These are phyloP conservation scores for Melanogrammus aeglefinus DNA, from an alignment of 2,797 vertebrate genomes.

Conservation along the genomic window DNA sequence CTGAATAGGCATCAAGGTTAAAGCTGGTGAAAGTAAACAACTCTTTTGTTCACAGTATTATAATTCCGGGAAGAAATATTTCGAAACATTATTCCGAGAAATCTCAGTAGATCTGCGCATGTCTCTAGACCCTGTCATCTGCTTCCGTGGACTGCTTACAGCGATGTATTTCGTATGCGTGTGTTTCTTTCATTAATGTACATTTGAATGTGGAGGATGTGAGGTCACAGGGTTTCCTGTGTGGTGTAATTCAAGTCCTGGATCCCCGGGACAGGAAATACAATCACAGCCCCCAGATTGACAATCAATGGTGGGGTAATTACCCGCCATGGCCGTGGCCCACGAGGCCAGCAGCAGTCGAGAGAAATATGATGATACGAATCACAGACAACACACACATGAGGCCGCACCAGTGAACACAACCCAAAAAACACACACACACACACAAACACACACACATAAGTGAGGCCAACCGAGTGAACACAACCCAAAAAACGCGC, in stretches of 20 bases:
- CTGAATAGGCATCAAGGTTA: too few species aligned
- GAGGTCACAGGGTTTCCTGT: constrained; percentile 31
- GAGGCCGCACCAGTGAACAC: neutral
- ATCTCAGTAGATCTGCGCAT: too few species aligned
- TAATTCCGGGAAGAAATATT: too few species aligned
- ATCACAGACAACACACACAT: constrained; percentile 24
- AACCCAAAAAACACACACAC: constrained; percentile 26
- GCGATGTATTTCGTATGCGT: constrained; percentile 9
- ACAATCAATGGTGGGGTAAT: constrained; percentile 53
- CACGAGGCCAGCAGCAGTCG: constrained; percentile 23
- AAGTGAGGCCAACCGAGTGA: too few species aligned
- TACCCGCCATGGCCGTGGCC: constrained; percentile 41
- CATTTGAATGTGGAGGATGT: constrained; percentile 8
- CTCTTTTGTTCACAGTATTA: too few species aligned
- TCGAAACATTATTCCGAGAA: too few species aligned
- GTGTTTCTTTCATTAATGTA: neutral
- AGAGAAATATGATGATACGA: constrained; percentile 41
- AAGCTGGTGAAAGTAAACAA: too few species aligned
- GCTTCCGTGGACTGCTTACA: too few species aligned
- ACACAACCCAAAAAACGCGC: too few species aligned
- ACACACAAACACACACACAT: too few species aligned
- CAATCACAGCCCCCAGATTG: constrained; percentile 42
- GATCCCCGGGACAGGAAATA: constrained; percentile 46
- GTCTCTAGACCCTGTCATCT: too few species aligned
- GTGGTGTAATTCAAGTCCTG: constrained; percentile 48